Percentiles rank a stretch among this genome's conserved stretches.
Conservation (phyloP, 2,113 vertebrate genomes). For the Passer domesticus region DNA sequence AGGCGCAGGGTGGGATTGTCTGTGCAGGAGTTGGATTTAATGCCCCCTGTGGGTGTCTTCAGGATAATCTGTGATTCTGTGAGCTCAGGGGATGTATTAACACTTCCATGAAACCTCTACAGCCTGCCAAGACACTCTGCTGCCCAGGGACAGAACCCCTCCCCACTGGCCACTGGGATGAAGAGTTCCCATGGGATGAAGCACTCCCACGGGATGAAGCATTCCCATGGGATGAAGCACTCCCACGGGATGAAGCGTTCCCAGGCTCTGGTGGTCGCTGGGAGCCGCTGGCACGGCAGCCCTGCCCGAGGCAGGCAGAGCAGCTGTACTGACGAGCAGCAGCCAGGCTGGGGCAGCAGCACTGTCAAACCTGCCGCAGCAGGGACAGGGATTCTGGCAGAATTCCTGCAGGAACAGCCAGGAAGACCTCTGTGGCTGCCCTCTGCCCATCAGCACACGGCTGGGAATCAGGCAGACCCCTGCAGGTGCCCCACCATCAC, state of each 20-base stretch:
- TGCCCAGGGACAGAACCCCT: background rate
- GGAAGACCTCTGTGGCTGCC: background rate
- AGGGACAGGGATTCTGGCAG: background rate
- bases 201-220: too few species aligned
- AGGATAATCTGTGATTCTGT: background rate
- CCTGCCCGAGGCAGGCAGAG: background rate
- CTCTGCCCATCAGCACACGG: background rate
- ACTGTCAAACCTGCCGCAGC: background rate
- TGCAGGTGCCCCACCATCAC: rapidly evolving
- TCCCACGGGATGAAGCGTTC: too few species aligned
- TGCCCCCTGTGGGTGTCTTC: background rate
- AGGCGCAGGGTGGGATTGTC: background rate
- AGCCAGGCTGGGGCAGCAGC: constrained; percentile 51
- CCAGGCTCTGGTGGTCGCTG: rapidly evolving
- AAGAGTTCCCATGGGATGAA: background rate
- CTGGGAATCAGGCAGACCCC: background rate
- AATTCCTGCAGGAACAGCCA: background rate
- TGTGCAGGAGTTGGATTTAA: background rate
- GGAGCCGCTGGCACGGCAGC: background rate
- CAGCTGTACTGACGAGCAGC: background rate
- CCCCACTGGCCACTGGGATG: rapidly evolving
- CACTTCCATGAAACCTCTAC: background rate
- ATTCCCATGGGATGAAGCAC: rapidly evolving
- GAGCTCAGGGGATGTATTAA: background rate
- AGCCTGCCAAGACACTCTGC: background rate